These are phyloP conservation scores for Cyphomyrus plagiostoma DNA, from an alignment of 2,113 vertebrate genomes.

Conservation along the genomic window DNA sequence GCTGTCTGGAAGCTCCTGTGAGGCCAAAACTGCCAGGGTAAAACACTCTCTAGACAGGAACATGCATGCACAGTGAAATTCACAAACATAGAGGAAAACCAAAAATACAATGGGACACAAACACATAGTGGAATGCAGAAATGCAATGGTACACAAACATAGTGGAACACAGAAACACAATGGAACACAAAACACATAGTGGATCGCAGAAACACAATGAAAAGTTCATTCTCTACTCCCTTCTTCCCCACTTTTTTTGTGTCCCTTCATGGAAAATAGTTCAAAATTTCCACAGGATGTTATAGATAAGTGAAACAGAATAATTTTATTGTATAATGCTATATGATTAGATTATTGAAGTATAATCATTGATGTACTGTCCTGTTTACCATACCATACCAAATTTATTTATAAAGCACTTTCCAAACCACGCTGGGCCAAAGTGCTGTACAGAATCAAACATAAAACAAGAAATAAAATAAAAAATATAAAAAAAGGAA, in stretches of 20 bases:
- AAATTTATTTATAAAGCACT: no score
- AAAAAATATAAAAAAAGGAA: not conserved
- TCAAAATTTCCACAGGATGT: no score
- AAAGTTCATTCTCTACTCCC: no score
- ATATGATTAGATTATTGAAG: no score
- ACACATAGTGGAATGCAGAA: not conserved
- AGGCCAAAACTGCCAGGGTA: constrained; percentile 42
- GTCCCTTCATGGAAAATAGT: no score
- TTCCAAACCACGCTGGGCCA: no score
- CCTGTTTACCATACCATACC: no score
- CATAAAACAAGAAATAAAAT: no score
- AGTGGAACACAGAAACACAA: not conserved
- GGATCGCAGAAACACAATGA: not conserved
- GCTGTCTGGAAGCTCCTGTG: constrained; percentile 37
- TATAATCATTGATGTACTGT: no score
- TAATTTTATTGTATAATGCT: not conserved
- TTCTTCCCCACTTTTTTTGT: no score
- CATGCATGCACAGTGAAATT: not conserved
- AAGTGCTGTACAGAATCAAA: no score
- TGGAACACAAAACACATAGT: not conserved
- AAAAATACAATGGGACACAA: not conserved
- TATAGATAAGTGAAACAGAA: not conserved
- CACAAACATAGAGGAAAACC: not conserved
- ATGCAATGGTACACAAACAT: not conserved
- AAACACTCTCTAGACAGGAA: not conserved